These are phyloP conservation scores for Uloborus diversus DNA, from an alignment of 1,140 invertebrate species.

Conservation along the genomic window DNA sequence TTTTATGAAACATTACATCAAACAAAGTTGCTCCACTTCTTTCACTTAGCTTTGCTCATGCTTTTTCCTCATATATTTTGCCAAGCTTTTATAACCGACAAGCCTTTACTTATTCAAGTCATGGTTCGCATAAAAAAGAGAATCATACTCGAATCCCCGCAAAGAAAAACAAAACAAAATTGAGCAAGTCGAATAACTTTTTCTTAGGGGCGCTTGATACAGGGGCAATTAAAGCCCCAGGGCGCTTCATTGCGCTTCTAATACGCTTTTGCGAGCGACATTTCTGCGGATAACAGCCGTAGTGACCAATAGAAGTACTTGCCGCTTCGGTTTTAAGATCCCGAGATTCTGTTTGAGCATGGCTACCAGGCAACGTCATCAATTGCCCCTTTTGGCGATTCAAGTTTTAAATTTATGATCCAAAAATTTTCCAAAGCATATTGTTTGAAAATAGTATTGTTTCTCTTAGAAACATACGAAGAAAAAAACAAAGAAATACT, in stretches of 20 bases:
- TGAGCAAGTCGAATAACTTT: constrained; percentile 48
- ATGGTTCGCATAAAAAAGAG: constrained; percentile 19
- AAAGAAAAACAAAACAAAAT: constrained; percentile 22
- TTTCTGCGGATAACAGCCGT: constrained; percentile 43
- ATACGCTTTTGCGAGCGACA: constrained; percentile 53
- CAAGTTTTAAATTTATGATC: no score
- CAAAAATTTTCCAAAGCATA: neutral
- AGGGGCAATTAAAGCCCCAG: constrained; percentile 42
- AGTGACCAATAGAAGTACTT: constrained; percentile 53
- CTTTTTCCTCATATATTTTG: no score
- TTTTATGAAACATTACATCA: no score
- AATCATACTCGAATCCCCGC: neutral
- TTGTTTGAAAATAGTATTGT: neutral
- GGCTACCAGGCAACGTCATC: neutral
- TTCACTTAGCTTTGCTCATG: no score
- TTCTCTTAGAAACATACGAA: neutral
- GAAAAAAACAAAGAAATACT: no score
- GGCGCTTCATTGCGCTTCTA: constrained; percentile 51
- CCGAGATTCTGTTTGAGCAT: constrained; percentile 35
- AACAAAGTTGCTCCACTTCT: no score
- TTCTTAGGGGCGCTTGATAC: constrained; percentile 41
- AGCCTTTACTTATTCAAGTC: constrained; percentile 33
- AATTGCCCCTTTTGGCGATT: constrained; percentile 19
- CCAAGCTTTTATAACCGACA: constrained; percentile 20
- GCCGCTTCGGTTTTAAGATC: constrained; percentile 54